Conservation (phyloP, 2,797 vertebrate genomes). For the Sebastes variabilis region DNA sequence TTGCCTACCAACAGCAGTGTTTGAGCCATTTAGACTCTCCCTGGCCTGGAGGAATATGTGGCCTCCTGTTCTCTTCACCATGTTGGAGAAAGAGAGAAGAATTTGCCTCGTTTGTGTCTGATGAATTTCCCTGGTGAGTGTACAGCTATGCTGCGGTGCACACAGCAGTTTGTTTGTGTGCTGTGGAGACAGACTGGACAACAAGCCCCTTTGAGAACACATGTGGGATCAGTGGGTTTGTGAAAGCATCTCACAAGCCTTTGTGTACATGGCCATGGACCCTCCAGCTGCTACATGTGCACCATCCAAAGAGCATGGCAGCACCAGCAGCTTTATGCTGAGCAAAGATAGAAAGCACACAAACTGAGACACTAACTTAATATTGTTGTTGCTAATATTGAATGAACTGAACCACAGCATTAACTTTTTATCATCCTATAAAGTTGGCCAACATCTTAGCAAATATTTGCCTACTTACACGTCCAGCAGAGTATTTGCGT, state of each 20-base stretch:
- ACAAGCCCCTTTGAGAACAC: slow-evolving; percentile 19
- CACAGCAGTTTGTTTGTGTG: slow-evolving; percentile 26
- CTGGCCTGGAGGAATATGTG: background rate
- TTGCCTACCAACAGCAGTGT: background rate
- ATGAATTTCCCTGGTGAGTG: slow-evolving; percentile 14
- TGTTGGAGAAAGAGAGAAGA: background rate
- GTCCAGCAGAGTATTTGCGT: background rate
- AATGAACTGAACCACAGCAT: background rate
- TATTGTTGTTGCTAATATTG: background rate
- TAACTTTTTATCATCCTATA: background rate
- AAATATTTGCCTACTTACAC: background rate
- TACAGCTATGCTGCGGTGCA: slow-evolving; percentile 22
- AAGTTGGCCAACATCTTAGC: background rate
- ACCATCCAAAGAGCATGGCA: background rate
- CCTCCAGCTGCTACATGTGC: background rate
- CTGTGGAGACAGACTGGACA: slow-evolving; percentile 16
- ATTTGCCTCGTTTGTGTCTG: slow-evolving; percentile 2
- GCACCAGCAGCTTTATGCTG: background rate
- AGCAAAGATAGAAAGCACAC: background rate
- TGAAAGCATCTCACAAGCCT: slow-evolving; percentile 19
- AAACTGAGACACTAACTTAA: background rate
- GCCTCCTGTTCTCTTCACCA: background rate
- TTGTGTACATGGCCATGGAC: background rate
- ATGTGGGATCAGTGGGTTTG: slow-evolving; percentile 25
- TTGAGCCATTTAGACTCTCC: background rate